A percentile compares a stretch with the other conserved stretches of the same genome.
Conservation (phyloP, 2,113 vertebrate genomes). For the Anolis carolinensis region DNA sequence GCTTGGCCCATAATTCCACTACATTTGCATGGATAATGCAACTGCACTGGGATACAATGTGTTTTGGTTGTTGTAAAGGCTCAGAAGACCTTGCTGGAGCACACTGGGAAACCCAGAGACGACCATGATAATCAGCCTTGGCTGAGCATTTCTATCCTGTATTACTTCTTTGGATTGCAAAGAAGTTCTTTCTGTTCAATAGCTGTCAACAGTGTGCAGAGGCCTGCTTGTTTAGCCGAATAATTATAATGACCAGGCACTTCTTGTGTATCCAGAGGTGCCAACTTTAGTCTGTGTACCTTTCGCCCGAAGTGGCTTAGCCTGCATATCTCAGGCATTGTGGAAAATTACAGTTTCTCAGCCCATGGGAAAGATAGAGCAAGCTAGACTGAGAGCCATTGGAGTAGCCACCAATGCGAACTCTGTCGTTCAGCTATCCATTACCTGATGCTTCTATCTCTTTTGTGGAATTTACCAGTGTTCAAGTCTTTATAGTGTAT, state of each 20-base stretch:
- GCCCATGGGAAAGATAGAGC: not conserved
- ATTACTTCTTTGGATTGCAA: not conserved
- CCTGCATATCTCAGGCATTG: not conserved
- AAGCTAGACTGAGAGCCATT: not conserved
- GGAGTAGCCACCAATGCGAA: not conserved
- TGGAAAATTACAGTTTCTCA: constrained; percentile 1
- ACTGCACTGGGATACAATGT: no score
- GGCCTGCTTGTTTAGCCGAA: not conserved
- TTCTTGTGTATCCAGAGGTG: not conserved
- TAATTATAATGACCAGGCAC: not conserved
- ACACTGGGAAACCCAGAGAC: not conserved
- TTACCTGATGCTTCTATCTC: not conserved
- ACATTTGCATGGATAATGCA: not conserved
- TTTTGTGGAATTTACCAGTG: not conserved
- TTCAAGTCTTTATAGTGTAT: not conserved
- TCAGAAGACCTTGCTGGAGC: not conserved
- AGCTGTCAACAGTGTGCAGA: not conserved
- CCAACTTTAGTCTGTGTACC: not conserved
- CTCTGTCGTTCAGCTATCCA: not conserved
- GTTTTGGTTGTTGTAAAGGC: not conserved
- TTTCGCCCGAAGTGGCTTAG: not conserved
- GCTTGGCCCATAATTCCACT: not conserved
- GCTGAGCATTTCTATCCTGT: not conserved
- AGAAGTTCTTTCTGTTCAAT: not conserved
- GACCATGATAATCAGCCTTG: not conserved